Base-by-base conservation (phyloP, 1,140 invertebrate genomes). In the Eurosta solidaginis region DNA sequence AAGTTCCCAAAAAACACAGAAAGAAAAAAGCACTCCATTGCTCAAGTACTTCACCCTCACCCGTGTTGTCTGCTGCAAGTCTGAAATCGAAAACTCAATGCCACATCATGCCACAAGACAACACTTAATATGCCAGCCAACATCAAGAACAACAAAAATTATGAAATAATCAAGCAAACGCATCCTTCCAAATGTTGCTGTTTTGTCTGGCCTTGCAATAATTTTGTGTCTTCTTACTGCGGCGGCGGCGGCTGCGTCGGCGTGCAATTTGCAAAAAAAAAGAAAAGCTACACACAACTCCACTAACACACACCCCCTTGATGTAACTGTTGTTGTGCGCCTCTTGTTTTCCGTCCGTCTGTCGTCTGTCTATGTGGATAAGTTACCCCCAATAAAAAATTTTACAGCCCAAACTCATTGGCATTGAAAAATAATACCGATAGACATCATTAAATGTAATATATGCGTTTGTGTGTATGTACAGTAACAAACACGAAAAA, bases 181-280 rank as follows among this genome's bases (percentile, higher is more conserved):
- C 59, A 68, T 68, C 59, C 59, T 68, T 68, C 29, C 29, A 68
- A 20, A 40, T n/a, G 3, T 9, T n/a, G n/a, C n/a, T n/a, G n/a
- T n/a, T n/a, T n/a, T 20, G 59, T 40, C 59, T 68, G 59, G 33
- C 59, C 33, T 68, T 36, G 59, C 59, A 68, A 68, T 40, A 68
- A 22, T n/a, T 68, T 68, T 68, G 36, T 42, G 14, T 68, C 20
- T 25, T 3, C 14, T 20, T 29, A 10, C 14, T 59, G 27, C 14
- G 5, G 12, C 14, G 36, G 59, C 17, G 36, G 27, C 27, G 36
- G 33, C 27, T 68, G 59, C 59, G 59, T 68, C 59, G 59, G 33
- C 59, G 59, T 68, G 33, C 33, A 68, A 68, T 68, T 12, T 40
- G 33, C 12, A 9, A 17, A 68, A 29, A 40, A n/a, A n/a, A n/a